Base-by-base conservation (phyloP, 2,113 vertebrate species). In the Lutjanus erythropterus region DNA sequence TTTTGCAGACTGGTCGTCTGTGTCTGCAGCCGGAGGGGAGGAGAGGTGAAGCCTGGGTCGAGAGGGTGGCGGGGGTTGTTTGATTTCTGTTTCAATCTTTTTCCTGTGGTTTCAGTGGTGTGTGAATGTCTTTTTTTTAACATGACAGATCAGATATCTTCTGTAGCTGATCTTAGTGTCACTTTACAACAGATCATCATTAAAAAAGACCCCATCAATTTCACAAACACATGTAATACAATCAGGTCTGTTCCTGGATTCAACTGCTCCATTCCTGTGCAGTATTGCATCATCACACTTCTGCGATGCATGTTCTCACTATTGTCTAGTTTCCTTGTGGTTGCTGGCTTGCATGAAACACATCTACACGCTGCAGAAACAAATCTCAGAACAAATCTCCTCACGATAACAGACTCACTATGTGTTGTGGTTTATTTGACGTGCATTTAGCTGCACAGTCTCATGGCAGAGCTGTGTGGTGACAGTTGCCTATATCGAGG, bases 361-460 rank as follows among this genome's bases (percentile, higher is more conserved):
- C 7, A 19, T 66, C 69, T 50, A 67, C 8, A 61, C 16, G 66
- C 50, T 52, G 60, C 47, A 62, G 56, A 29, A 44, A 59, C 71
- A 72, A 67, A 55, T 52, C 60, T 33, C 31, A 31, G 33, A 44
- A 58, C 71, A 78, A 65, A 72, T 75, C 39, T 73, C 50, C 64
- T 49, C 3, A 23, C 58, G 53, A 12, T 68, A 9, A 27, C 19
- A 58, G 56, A 44, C 67, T 49, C 65, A 47, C 47, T 66, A 37
- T 74, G 33, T 42, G 10, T 35, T 77, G 83, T 83, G 83, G 33
- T 80, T 83, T 46, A 16, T 68, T 59, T 80, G 31, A 71, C 77
- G 49, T 60, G 35, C 27, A 27, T 56, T 66, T 46, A 47, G 19
- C 55, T 71, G 35, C 46, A 31, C 21, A 12, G 18, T 59, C 66